phyloP scores from a whole-genome alignment of 1,140 invertebrate genomes.

The Eueides isabella region DNA sequence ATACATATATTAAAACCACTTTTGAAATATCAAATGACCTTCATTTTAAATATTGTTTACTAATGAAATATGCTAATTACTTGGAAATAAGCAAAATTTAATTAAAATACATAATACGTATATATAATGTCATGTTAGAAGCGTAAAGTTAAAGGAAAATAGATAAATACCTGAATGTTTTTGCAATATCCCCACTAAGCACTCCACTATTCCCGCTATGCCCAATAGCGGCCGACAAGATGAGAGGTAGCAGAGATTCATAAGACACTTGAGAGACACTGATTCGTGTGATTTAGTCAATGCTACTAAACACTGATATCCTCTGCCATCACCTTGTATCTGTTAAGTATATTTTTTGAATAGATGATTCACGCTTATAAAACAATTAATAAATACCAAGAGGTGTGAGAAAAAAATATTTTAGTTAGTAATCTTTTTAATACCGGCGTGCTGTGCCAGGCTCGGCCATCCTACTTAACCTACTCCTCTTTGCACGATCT shows the following conservation, averaged over 20 bases:
- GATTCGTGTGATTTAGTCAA: constrained; percentile 70
- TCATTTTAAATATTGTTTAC: too few species aligned
- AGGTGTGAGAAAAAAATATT: too few species aligned
- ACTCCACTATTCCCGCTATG: constrained; percentile 73
- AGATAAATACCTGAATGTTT: constrained; percentile 62
- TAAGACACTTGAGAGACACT: constrained; percentile 72
- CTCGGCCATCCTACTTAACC: too few species aligned
- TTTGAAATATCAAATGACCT: too few species aligned
- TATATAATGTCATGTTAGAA: neutral
- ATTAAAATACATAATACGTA: neutral
- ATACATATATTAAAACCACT: too few species aligned
- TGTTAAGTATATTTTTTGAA: constrained; percentile 44
- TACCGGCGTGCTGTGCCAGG: too few species aligned
- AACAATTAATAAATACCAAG: too few species aligned
- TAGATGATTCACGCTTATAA: too few species aligned
- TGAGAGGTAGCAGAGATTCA: constrained; percentile 76
- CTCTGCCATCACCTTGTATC: constrained; percentile 78
- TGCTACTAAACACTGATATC: constrained; percentile 73
- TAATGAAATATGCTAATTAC: too few species aligned
- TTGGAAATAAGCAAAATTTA: too few species aligned
- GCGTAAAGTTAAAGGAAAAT: neutral
- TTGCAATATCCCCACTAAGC: constrained; percentile 67
- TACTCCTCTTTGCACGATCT: too few species aligned
- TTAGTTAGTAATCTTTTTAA: too few species aligned
- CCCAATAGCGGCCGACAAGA: constrained; percentile 67